phyloP scores from a whole-genome alignment of 2,113 vertebrate genomes.

The Periophthalmodon schlosseri region DNA sequence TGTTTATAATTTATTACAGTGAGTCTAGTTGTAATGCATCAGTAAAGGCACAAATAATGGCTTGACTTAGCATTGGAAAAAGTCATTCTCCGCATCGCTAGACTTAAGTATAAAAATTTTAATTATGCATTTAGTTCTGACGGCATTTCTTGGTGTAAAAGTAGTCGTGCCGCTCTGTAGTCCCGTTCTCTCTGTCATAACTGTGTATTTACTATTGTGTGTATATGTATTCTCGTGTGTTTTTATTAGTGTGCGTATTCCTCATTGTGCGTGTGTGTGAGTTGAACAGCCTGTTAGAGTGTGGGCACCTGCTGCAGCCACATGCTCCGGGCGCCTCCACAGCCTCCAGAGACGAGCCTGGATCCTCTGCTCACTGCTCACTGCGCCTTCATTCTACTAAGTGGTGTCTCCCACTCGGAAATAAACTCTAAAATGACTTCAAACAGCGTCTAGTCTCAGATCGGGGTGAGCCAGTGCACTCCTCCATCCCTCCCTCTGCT shows the following conservation, averaged over 20 bases:
- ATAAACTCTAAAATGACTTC: constrained; percentile 59
- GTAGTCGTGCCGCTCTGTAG: too few species aligned
- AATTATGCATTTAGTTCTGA: not conserved
- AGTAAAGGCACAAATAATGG: too few species aligned
- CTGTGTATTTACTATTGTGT: not conserved
- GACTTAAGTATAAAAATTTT: not conserved
- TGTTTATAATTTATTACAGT: too few species aligned
- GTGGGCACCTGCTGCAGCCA: constrained; percentile 25
- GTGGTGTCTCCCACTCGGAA: constrained; percentile 53
- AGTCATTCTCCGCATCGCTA: too few species aligned
- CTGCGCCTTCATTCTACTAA: constrained; percentile 38
- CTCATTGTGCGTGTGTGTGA: not conserved
- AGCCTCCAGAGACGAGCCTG: constrained; percentile 20
- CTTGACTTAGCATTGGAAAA: too few species aligned
- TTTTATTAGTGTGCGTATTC: not conserved
- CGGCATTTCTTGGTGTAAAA: too few species aligned
- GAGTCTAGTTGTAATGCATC: too few species aligned
- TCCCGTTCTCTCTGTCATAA: constrained; percentile 3
- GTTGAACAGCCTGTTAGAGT: constrained; percentile 22
- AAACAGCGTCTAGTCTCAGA: constrained; percentile 52
- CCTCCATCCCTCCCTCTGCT: constrained; percentile 37
- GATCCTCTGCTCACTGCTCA: constrained; percentile 23
- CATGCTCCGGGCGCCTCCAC: constrained; percentile 19
- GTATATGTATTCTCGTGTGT: not conserved
- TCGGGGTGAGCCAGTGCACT: constrained; percentile 57